Evolutionary conservation across 2,888 invertebrate genomes (phyloP).

Genomic region (Helleia helle): DNA sequence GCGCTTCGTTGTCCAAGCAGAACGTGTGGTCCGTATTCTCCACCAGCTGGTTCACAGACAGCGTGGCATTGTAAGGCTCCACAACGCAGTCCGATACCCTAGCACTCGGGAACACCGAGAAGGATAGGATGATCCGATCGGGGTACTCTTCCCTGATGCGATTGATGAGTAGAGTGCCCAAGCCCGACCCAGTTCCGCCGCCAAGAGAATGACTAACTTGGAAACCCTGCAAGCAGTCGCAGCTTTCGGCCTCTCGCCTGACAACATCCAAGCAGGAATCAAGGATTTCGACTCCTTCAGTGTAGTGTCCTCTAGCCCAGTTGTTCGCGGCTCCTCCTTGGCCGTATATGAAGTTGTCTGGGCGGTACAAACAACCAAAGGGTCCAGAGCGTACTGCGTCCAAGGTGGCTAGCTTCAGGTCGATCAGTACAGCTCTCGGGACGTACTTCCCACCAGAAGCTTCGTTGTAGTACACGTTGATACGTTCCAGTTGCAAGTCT

Average conservation of each 20-base stretch:
- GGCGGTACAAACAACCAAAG: conserved; percentile 88
- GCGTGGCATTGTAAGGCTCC: conserved; percentile 87
- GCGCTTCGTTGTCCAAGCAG: conserved; percentile 82
- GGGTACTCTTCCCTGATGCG: conserved; percentile 93
- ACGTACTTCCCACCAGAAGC: conserved; percentile 70
- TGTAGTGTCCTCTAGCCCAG: conserved; percentile 85
- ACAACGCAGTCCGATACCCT: conserved; percentile 81
- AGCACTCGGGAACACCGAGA: conserved; percentile 86
- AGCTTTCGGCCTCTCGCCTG: conserved; percentile 88
- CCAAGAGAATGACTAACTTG: conserved; percentile 84
- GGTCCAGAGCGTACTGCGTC: conserved; percentile 90
- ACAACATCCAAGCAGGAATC: conserved; percentile 88
- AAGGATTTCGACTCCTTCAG: conserved; percentile 90
- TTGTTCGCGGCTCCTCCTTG: conserved; percentile 60
- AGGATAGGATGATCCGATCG: conserved; percentile 87
- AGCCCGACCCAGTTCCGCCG: conserved; percentile 65
- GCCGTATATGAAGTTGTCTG: conserved; percentile 91
- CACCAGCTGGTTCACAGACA: conserved; percentile 88
- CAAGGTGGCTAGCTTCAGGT: conserved; percentile 75
- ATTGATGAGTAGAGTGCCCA: conserved; percentile 81
- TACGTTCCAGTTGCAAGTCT: conserved; percentile 82
- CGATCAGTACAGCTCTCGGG: conserved; percentile 54
- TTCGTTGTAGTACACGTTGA: conserved; percentile 86
- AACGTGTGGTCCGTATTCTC: conserved; percentile 81
- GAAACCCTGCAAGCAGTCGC: conserved; percentile 93